Evolutionary conservation across 1,140 invertebrate species (phyloP).

Genomic region (Magallana ariakensis): DNA sequence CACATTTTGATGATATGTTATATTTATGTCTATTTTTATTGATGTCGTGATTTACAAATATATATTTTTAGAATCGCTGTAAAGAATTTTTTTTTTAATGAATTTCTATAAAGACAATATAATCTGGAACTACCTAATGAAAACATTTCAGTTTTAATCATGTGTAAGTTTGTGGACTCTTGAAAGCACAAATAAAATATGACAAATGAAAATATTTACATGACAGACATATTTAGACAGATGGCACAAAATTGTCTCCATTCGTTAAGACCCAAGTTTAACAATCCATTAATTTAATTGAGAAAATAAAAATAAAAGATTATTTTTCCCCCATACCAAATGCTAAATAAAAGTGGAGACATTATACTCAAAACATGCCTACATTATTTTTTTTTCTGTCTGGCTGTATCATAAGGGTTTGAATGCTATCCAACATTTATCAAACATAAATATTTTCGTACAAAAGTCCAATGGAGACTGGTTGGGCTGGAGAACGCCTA

Average conservation of each 20-base stretch:
- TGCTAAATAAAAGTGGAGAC: constrained; percentile 1
- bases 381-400: constrained; percentile 7
- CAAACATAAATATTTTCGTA: constrained; percentile 38
- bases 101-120: too few relatives aligned
- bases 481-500: constrained; percentile 7
- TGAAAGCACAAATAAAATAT: neutral
- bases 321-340: neutral
- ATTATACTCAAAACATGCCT: neutral
- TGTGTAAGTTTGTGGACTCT: too few relatives aligned
- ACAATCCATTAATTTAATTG: neutral
- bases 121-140: too few relatives aligned
- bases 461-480: constrained; percentile 20
- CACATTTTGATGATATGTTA: too few relatives aligned
- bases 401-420: constrained; percentile 10
- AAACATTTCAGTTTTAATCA: too few relatives aligned
- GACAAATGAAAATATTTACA: constrained; percentile 2
- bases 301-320: constrained; percentile 10
- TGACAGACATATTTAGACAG: neutral
- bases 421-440: constrained; percentile 37
- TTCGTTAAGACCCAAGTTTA: neutral
- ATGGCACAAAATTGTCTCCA: neutral
- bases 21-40: too few relatives aligned
- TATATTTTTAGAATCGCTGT: too few relatives aligned
- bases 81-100: too few relatives aligned
- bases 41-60: too few relatives aligned